Evolutionary conservation across 2,113 vertebrate genomes (phyloP).

Genomic region (Tetrax tetrax): DNA sequence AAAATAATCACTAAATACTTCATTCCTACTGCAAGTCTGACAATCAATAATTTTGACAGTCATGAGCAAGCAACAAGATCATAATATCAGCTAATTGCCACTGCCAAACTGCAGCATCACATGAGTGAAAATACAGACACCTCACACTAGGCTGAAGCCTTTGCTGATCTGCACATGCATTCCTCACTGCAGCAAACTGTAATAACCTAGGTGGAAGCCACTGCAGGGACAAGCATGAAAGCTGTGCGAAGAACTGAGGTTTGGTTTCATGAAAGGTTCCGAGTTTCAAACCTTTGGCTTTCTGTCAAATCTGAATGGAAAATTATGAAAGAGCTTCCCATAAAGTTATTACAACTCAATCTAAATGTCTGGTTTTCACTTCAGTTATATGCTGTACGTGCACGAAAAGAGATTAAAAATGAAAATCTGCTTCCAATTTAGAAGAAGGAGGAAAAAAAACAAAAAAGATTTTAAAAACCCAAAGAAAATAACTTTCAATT

Average conservation of each 20-base stretch:
- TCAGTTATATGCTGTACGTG: background rate
- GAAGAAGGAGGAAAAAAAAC: accelerated
- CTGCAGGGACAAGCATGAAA: background rate
- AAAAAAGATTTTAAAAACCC: too few species aligned
- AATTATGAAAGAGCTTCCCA: background rate
- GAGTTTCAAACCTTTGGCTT: background rate
- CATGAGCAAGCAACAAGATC: background rate
- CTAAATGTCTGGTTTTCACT: background rate
- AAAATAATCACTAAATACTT: background rate
- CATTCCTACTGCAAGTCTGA: background rate
- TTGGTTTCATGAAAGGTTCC: background rate
- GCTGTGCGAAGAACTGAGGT: background rate
- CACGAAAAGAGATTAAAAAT: background rate
- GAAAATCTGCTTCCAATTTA: background rate
- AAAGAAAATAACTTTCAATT: background rate
- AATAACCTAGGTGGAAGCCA: background rate
- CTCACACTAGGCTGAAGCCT: background rate
- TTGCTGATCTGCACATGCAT: background rate
- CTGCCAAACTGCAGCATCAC: background rate
- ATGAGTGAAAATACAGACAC: background rate
- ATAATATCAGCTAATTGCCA: background rate
- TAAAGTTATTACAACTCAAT: background rate
- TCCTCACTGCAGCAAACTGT: background rate
- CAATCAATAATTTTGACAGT: background rate
- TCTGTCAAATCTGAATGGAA: conserved; percentile 8